These are phyloP conservation scores for Catocala sponsa DNA, from an alignment of 2,888 invertebrate genomes.

Conservation along the genomic window DNA sequence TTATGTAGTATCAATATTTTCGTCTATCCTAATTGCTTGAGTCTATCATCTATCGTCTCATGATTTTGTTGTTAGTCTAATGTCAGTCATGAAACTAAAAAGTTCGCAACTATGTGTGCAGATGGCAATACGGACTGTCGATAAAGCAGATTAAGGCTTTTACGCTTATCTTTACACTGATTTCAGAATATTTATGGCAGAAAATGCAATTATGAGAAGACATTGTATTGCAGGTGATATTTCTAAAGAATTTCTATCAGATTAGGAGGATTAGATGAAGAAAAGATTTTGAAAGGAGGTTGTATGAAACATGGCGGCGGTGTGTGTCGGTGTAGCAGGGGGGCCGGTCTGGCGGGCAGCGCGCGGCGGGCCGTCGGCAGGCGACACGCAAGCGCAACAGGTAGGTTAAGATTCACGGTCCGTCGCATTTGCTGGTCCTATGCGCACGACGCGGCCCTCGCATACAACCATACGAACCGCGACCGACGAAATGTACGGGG, in stretches of 20 bases:
- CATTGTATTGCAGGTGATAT: not conserved
- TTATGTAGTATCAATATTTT: not conserved
- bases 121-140: constrained; percentile 62
- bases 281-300: constrained; percentile 46
- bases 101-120: constrained; percentile 35
- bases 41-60: constrained; percentile 8
- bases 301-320: constrained; percentile 73
- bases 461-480: constrained; percentile 62
- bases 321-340: constrained; percentile 75
- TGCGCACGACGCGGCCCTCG: constrained; percentile 79
- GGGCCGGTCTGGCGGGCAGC: constrained; percentile 62
- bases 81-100: not conserved
- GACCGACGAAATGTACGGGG: constrained; percentile 77
- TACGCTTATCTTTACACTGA: constrained; percentile 37
- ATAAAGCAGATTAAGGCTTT: constrained; percentile 75
- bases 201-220: not conserved
- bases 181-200: not conserved
- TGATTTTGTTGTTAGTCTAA: constrained; percentile 29
- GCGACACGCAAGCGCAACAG: constrained; percentile 86
- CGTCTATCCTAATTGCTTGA: not conserved
- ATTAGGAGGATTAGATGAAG: not conserved
- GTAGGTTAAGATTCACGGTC: constrained; percentile 87
- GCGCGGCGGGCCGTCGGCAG: constrained; percentile 52
- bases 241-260: not conserved
- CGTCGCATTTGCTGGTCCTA: constrained; percentile 83